phyloP scores from a whole-genome alignment of 2,888 invertebrate species.

The Ectobius pallidus region DNA sequence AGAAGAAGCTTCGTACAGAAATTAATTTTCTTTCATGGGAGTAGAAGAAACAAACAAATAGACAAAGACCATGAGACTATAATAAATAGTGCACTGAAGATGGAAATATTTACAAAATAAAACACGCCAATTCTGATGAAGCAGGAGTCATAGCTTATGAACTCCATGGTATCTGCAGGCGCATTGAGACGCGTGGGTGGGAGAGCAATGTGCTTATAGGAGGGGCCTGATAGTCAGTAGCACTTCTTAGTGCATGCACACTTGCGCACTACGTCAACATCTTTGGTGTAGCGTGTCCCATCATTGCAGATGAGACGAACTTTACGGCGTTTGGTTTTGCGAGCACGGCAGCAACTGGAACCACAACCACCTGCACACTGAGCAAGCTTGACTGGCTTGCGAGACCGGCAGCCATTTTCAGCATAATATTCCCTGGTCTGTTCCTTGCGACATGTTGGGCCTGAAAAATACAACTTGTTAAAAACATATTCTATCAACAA shows the following conservation, averaged over 20 bases:
- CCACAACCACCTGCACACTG: constrained; percentile 82
- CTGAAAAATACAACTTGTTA: constrained; percentile 52
- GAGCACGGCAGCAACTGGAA: constrained; percentile 83
- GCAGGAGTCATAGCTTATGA: constrained; percentile 34
- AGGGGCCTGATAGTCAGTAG: constrained; percentile 59
- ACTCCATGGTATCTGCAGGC: constrained; percentile 2
- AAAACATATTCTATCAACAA: too few species aligned
- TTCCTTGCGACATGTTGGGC: constrained; percentile 84
- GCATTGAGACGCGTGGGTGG: constrained; percentile 31
- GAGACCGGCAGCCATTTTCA: constrained; percentile 88
- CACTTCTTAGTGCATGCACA: constrained; percentile 95
- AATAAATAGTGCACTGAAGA: constrained; percentile 48
- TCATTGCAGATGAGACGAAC: constrained; percentile 92
- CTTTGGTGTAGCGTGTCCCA: constrained; percentile 92
- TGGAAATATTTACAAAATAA: constrained; percentile 50
- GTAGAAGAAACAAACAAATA: constrained; percentile 47
- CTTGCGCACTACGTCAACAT: constrained; percentile 94
- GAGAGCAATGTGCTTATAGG: constrained; percentile 42
- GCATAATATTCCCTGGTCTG: constrained; percentile 89
- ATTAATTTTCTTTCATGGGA: constrained; percentile 44
- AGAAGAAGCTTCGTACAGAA: constrained; percentile 22
- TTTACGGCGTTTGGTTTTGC: constrained; percentile 92
- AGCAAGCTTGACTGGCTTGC: constrained; percentile 89
- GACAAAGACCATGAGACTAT: constrained; percentile 49
- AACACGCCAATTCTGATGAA: constrained; percentile 41